A percentile compares a stretch with the other conserved stretches of the same genome.
These are phyloP conservation scores for Nomada ruficornis DNA, from an alignment of 2,888 invertebrate species.

Conservation along the genomic window DNA sequence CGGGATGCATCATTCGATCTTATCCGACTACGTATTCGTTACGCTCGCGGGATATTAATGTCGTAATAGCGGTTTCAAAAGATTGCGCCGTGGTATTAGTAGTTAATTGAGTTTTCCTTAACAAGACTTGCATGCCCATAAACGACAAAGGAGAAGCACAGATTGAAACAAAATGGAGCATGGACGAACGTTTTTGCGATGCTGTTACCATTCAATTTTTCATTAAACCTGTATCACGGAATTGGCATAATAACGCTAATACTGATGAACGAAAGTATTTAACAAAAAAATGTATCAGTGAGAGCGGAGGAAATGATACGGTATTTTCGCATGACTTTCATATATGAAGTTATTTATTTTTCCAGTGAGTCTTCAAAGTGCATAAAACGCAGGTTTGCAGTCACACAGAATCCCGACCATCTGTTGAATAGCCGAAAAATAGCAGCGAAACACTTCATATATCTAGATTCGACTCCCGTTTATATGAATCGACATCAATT, in stretches of 20 bases:
- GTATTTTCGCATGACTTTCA: too few species aligned
- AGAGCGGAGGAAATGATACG: too few species aligned
- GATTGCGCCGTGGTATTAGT: background rate
- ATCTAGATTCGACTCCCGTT: background rate
- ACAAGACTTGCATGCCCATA: constrained; percentile 2
- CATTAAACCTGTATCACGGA: too few species aligned
- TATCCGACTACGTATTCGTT: constrained; percentile 39
- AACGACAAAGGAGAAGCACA: background rate
- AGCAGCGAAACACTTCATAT: background rate
- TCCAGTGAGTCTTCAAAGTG: background rate
- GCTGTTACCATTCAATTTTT: background rate
- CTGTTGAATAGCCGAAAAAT: background rate
- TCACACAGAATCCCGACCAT: background rate
- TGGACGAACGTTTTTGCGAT: background rate
- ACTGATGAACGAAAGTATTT: too few species aligned
- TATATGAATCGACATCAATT: constrained; percentile 13
- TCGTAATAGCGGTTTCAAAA: background rate
- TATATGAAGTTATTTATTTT: too few species aligned
- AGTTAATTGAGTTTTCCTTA: background rate
- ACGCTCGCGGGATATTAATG: constrained; percentile 32
- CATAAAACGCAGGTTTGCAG: background rate
- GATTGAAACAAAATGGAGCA: background rate
- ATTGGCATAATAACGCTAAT: too few species aligned
- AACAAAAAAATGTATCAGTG: too few species aligned
- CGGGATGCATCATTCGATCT: constrained; percentile 43